Evolutionary conservation across 64 coral and sea anemone species (phyloP).

Genomic region (Porites lutea): DNA sequence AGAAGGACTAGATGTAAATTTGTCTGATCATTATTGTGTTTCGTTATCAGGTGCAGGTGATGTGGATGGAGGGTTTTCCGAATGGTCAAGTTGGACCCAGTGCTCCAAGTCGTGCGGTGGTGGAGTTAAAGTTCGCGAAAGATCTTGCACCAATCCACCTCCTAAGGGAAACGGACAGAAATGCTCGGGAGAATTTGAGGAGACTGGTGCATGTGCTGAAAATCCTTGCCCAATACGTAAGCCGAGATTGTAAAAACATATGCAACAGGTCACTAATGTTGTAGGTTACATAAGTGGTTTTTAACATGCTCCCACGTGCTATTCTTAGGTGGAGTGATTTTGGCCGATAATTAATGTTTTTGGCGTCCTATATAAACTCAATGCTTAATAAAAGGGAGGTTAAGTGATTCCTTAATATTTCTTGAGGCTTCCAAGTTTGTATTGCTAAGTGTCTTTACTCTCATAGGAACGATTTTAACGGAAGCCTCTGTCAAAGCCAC

Average conservation of each 20-base stretch:
- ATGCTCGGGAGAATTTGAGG: slow-evolving; percentile 53
- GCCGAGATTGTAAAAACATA: not conserved
- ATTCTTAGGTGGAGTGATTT: too few relatives aligned
- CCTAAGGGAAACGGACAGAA: slow-evolving; percentile 70
- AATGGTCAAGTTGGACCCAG: slow-evolving; percentile 72
- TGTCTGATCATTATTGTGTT: not conserved
- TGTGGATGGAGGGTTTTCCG: slow-evolving; percentile 62
- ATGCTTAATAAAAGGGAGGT: too few relatives aligned
- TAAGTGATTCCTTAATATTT: too few relatives aligned
- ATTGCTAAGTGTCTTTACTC: too few relatives aligned
- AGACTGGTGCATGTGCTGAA: slow-evolving; percentile 68
- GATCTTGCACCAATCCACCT: slow-evolving; percentile 76
- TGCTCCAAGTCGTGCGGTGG: slow-evolving; percentile 81
- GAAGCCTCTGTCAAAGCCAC: too few relatives aligned
- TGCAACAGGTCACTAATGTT: too few relatives aligned
- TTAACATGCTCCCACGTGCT: not conserved
- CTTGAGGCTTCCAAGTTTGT: too few relatives aligned
- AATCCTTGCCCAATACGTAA: slow-evolving; percentile 79
- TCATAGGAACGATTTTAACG: too few relatives aligned
- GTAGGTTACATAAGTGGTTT: not conserved
- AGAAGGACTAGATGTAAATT: too few relatives aligned
- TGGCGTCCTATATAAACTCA: not conserved
- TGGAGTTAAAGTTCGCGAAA: slow-evolving; percentile 55
- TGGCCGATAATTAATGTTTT: not conserved
- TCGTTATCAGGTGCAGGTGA: slow-evolving; percentile 45